Evolutionary conservation across 2,888 invertebrate species (phyloP), one percentile per base, ranked within the genome.

Genomic region (Himalopsyche anomala): DNA sequence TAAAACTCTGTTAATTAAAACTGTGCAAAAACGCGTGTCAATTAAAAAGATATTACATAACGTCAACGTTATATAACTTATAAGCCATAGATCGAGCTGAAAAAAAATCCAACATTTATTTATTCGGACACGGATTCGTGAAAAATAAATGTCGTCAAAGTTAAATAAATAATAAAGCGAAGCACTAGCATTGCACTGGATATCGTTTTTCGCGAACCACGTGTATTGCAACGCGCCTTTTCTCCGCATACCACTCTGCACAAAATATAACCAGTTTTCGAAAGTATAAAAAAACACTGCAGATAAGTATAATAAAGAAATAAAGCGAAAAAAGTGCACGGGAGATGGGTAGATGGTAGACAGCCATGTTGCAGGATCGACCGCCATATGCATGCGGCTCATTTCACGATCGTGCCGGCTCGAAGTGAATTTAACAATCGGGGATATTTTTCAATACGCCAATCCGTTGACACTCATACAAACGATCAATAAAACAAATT

Each of bases 241-340:
- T 62, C 62, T 62, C 62, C 62, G 11, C 19, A 62, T 62, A 62
- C 19, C 62, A 62, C 62, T 62, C 62, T 62, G 62, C 62, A 62
- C 62, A 62, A 85, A 86, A 86, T 82, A 86, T 83, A 86, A 87
- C 87, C 82, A 85, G 87, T 87, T 87, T 85, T 51, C 40, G 84
- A 83, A 56, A 80, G 83, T 38, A 62, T 62, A 83, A 80, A 83
- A 79, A 82, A 80, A 83, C 62, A 11, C 45, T 45, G 62, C 62
- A 62, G 62, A 62, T 62, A 62, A 62, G 62, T 19, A 62, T 62
- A 62, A 62, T 62, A 62, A 62, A 62, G 62, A 62, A 62, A 62
- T 62, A 62, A 62, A 62, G 62, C 8, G 62, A 62, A 62, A 51
- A 62, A 62, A 62, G 19, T 62, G 62, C 11, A 62, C 62, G 28